phyloP scores from a whole-genome alignment of 64 coral and sea anemone species.

The Stichodactyla helianthus region DNA sequence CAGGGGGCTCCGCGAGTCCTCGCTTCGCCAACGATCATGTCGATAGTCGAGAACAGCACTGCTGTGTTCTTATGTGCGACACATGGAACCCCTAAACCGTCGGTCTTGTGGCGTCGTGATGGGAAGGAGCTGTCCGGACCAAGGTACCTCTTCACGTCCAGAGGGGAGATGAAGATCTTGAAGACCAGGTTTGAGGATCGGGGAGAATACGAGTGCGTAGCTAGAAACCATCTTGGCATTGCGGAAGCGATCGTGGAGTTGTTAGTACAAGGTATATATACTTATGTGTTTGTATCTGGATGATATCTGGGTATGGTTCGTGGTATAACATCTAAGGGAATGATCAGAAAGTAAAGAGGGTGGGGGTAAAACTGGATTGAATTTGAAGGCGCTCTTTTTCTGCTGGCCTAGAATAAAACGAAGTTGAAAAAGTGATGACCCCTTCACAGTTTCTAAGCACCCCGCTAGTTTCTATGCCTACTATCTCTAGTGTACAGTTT shows the following conservation, averaged over 20 bases:
- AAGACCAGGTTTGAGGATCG: conserved; percentile 36
- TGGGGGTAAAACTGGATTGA: too few relatives aligned
- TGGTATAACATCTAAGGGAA: too few relatives aligned
- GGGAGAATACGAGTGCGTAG: conserved; percentile 47
- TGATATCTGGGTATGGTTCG: background rate
- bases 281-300: background rate
- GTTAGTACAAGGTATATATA: conserved; percentile 38
- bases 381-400: too few relatives aligned
- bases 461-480: too few relatives aligned
- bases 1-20: background rate
- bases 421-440: too few relatives aligned
- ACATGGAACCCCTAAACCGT: conserved; percentile 32
- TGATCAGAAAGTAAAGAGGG: too few relatives aligned
- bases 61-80: conserved; percentile 41
- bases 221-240: conserved; percentile 20
- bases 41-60: conserved; percentile 44
- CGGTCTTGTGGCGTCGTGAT: conserved; percentile 24
- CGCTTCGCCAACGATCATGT: conserved; percentile 34
- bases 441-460: too few relatives aligned
- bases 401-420: too few relatives aligned
- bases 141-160: conserved; percentile 3
- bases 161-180: conserved; percentile 30
- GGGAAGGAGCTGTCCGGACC: background rate
- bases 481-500: too few relatives aligned
- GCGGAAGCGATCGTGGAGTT: conserved; percentile 35